Evolutionary conservation across 1,140 invertebrate genomes (phyloP), one percentile per base, ranked within the genome.

Genomic region (Hermatobates lingyangjiaoensis): DNA sequence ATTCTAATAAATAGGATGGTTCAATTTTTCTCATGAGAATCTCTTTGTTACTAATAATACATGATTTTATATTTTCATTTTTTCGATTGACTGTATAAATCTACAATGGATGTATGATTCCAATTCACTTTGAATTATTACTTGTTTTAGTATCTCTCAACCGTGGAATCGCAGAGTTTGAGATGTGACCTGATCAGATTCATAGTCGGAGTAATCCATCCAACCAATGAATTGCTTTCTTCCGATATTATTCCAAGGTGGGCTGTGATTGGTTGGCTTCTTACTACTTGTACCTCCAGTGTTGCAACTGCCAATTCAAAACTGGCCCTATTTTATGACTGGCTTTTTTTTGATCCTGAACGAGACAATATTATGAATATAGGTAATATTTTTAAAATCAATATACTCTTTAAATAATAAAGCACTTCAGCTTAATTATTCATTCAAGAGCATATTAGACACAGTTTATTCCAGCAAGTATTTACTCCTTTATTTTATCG

Each of bases 281-380:
- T 98, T 23, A 94, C 90, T 20, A 94, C 92, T 20, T 97, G 91
- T 66, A 95, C 91, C 23, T 90, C 87, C 53, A 83, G 82, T 61
- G 88, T 93, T 25, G 90, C 90, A 23, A 85, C 87, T 23, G 86
- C 91, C 42, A 95, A 94, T 75, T 89, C 89, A 20, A 97, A 97
- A 71, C 66, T 97, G 38, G 89, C 92, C 7, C 68, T 97, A 12
- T 97, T 98, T 67, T 97, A 94, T 67, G 93, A 98, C 70, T 98
- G 93, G 93, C 69, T 96, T 3, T 90, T 95, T 65, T 97, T 89
- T 68, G 91, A 97, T 63, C 78, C 86, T 26, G 83, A 88, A 49
- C 89, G 88, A 67, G 93, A 97, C 67, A 97, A 93, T 64, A 98
- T 98, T 55, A 98, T 97, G 93, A 95, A 96, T 65, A 94, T 97